Percentiles rank a stretch among this genome's conserved stretches.
These are phyloP conservation scores for Notospermus geniculatus DNA, from an alignment of 1,140 invertebrate species.

Conservation along the genomic window DNA sequence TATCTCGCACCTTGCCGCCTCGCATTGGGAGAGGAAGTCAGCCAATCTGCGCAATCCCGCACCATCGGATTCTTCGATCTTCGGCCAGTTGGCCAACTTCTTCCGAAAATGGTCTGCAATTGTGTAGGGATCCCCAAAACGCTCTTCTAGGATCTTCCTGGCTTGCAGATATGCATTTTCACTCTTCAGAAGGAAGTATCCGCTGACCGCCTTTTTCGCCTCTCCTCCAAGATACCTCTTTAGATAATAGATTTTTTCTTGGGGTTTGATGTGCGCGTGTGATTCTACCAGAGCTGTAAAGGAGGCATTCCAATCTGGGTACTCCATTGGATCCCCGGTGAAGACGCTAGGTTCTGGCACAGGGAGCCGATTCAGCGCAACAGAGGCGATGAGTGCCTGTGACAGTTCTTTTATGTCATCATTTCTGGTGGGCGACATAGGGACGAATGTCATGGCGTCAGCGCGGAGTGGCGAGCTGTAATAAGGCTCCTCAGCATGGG, in stretches of 20 bases:
- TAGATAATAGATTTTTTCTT: slow-evolving; percentile 14
- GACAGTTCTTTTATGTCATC: too few relatives aligned
- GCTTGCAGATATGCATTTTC: slow-evolving; percentile 16
- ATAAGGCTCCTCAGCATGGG: too few relatives aligned
- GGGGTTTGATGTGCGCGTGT: neutral
- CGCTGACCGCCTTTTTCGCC: slow-evolving; percentile 11
- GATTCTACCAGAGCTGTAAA: slow-evolving; percentile 9
- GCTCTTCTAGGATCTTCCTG: slow-evolving; percentile 9
- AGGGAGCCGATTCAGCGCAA: too few relatives aligned
- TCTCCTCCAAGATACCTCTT: slow-evolving; percentile 11
- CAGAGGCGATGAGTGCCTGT: too few relatives aligned
- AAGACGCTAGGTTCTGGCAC: slow-evolving; percentile 27
- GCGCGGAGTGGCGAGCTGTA: too few relatives aligned
- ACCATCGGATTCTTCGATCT: slow-evolving; percentile 7
- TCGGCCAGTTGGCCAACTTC: slow-evolving; percentile 15
- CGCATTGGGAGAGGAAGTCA: slow-evolving; percentile 21
- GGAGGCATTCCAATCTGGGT: slow-evolving; percentile 11
- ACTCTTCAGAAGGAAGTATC: slow-evolving; percentile 11
- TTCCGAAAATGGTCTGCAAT: slow-evolving; percentile 15
- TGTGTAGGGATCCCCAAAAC: slow-evolving; percentile 16
- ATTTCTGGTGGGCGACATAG: too few relatives aligned
- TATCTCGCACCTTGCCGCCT: too few relatives aligned
- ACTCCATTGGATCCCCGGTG: slow-evolving; percentile 24
- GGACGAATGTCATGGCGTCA: too few relatives aligned
- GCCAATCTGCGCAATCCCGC: slow-evolving; percentile 18